Evolutionary conservation across 2,888 invertebrate genomes (phyloP), one percentile per base, ranked within the genome.

Genomic region (Perithous albicinctus): DNA sequence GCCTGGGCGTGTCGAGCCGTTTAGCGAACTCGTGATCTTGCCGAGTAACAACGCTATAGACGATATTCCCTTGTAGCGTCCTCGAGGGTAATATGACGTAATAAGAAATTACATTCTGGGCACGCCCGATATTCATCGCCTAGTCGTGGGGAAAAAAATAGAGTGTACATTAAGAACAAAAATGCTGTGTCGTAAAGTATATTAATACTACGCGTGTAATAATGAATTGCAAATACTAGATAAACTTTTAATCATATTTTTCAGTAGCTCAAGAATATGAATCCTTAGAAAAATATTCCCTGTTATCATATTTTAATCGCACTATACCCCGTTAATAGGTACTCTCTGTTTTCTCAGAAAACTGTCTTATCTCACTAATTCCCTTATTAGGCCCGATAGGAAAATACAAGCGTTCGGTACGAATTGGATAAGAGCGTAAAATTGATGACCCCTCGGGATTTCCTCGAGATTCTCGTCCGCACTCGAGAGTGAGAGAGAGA

Each of bases 1-100:
- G 82, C 56, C 75, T 83, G 84, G 84, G 84, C 84, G 84, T 85
- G 83, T 67, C 81, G 59, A 54, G 67, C 70, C 84, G 84, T 85
- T 85, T 84, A 85, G 81, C 75, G 72, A 75, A 72, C 79, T 78
- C 82, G 82, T 82, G 82, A 69, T 73, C 41, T 32, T 67, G 59
- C 78, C 63, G 70, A 64, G 69, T 70, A 70, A 78, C 78, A 70
- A 70, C 75, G 15, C 5, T 74, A 69, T 51, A 48, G 20, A 54
- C 46, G 29, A 48, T 73, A 54, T 69, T 26, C 51, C 56, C 46
- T 59, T 63, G 56, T 51, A 54, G 41, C 26, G 73, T 78, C 69
- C 56, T 72, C 72, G 64, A 61, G 43, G 70, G 23, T 66, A 74
- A 70, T 72, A 29, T 32, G 74, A 74, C 48, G 74, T 78, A 74